Evolutionary conservation across 2,888 invertebrate species (phyloP), one percentile per base, ranked within the genome.

Genomic region (Cephus pulcher): DNA sequence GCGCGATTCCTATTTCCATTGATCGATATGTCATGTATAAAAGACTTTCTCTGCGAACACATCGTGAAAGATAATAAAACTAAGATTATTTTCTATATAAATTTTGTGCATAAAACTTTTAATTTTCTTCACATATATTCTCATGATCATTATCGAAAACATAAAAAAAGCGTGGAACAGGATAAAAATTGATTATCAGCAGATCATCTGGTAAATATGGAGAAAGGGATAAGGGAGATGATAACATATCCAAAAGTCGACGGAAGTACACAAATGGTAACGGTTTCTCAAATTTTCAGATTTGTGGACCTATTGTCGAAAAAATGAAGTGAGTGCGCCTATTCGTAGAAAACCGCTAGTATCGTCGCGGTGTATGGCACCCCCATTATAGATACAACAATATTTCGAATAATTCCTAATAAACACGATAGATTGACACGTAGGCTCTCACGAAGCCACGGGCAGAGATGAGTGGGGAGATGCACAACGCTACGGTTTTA

Each of bases 11-110:
- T 6, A 56, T 56, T 23, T 56, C 56, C 2, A 56, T 56, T 56
- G 23, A 23, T 56, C 56, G 56, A 56, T 1, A 23, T 56, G 0
- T 56, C 86, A 84, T 86, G 81, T 85, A 85, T 85, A 86, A 84
- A 82, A 84, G 76, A 83, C 82, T 84, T 78, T 81, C 80, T 86
- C 79, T 85, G 80, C 56, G 56, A 56, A 56, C 23, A 56, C 56
- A 40, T 15, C 40, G 23, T 56, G 23, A 56, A 56, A 23, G 80
- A 84, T 80, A 87, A 87, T 88, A 87, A 87, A 85, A 76, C 80
- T 86, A 84, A 84, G 78, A 81, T 82, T 87, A 77, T 75, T 80
- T 79, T 78, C 71, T 79, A 75, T 37, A 76, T 30, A 32, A 12
- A 32, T 34, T 75, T 74, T 74, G 35, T n/a, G 56, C 23, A 15